Conservation (phyloP, 2,888 invertebrate species). For the Gnatocerus cornutus region DNA sequence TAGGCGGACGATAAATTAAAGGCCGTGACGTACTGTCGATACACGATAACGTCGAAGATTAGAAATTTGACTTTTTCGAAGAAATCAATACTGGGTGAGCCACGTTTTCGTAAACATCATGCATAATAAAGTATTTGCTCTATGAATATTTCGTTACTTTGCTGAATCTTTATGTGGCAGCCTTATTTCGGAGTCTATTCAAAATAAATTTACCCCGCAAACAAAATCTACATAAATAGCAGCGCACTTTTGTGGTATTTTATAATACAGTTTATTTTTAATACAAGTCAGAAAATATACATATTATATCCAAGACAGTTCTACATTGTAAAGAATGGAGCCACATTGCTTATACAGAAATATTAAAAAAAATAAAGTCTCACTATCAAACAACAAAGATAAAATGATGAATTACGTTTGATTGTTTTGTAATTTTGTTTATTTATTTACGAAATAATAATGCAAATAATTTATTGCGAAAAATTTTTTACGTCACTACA, state of each 20-base stretch:
- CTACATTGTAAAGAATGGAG: no score
- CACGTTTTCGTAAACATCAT: neutral
- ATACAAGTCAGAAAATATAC: no score
- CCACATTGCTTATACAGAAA: no score
- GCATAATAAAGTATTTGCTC: constrained; percentile 1
- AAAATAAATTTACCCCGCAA: neutral
- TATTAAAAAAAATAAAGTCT: no score
- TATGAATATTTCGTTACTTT: neutral
- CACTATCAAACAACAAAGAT: no score
- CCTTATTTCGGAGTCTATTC: constrained; percentile 1
- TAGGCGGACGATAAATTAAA: neutral
- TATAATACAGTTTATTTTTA: neutral
- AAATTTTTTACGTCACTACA: no score
- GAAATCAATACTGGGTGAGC: neutral
- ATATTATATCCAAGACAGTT: no score
- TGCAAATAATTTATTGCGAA: no score
- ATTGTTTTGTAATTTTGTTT: no score
- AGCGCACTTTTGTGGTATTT: neutral
- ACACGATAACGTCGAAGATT: neutral
- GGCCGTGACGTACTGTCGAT: neutral
- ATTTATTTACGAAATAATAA: no score
- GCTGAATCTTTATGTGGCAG: neutral
- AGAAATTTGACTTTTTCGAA: neutral
- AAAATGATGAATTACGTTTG: no score
- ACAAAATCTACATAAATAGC: neutral